A percentile compares a stretch with the other conserved stretches of the same genome.
Evolutionary conservation across 2,113 vertebrate species (phyloP).

Genomic region (Gnathochromis pfefferi): DNA sequence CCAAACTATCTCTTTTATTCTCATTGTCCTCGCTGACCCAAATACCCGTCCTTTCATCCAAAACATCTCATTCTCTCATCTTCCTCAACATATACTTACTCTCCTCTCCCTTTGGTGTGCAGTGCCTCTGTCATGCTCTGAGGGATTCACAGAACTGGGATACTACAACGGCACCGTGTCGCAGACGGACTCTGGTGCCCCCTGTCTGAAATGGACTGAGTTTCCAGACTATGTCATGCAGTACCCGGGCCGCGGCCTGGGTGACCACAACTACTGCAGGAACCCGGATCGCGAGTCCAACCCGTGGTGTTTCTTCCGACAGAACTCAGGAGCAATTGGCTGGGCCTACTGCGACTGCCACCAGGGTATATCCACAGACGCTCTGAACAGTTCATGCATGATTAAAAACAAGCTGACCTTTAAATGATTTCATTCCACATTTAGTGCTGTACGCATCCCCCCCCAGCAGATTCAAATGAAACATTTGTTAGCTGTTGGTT

Average conservation of each 20-base stretch:
- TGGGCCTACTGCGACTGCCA: constrained; percentile 90
- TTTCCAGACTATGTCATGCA: constrained; percentile 88
- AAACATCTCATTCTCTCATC: constrained; percentile 12
- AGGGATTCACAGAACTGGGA: constrained; percentile 74
- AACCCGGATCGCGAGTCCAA: constrained; percentile 80
- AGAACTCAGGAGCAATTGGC: constrained; percentile 78
- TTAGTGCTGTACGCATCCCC: background rate
- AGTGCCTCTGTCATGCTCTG: constrained; percentile 76
- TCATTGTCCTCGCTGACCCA: constrained; percentile 3
- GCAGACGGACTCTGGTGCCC: constrained; percentile 77
- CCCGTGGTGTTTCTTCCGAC: constrained; percentile 89
- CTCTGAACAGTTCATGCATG: background rate
- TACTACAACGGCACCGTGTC: constrained; percentile 85
- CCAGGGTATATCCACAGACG: constrained; percentile 66
- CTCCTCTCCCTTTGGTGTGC: background rate
- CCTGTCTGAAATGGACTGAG: constrained; percentile 83
- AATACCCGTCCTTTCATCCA: constrained; percentile 10
- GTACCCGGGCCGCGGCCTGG: constrained; percentile 83
- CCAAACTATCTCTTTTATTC: background rate
- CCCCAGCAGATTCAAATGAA: background rate
- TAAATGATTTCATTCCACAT: background rate
- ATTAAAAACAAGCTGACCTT: background rate
- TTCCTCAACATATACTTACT: background rate
- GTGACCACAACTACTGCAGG: constrained; percentile 85
- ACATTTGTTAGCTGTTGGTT: background rate